Base-by-base conservation (phyloP, 2,888 invertebrate species). In the Melipona beecheii region DNA sequence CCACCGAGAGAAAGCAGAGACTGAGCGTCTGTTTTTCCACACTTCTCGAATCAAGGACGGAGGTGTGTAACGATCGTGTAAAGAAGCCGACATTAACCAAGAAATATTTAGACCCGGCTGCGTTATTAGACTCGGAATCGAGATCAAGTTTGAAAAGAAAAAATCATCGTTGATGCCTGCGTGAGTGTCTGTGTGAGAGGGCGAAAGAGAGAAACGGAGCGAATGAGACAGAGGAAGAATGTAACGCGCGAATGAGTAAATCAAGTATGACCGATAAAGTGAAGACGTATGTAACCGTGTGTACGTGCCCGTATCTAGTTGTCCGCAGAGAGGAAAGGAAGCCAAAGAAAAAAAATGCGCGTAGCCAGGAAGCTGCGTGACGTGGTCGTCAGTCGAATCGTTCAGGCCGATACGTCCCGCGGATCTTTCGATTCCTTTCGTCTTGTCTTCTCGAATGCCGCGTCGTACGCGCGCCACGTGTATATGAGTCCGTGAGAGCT, bases 401-500 rank as follows among this genome's bases (percentile, higher is more conserved):
- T 65, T 60, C 65, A 66, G 65, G 72, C 75, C 78, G 86, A 77
- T 21, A 72, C 71, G 58, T 75, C 75, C 70, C 79, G 79, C 66
- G 82, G 65, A 71, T 75, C 65, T 77, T 72, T 70, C 83, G 78
- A 75, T 78, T 68, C 69, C 72, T 75, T 83, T 84, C 75, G 84
- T 76, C 79, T 72, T 84, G 69, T 75, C 79, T 84, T 72, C 60
- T 74, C 50, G 19, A 74, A 79, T 36, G 60, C 49, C 72, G 75
- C 83, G 83, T 68, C 36, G 21, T 17, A 70, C 9, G 36, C 56
- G 31, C 21, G 52, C 49, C 68, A 9, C 71, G 52, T 70, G 19
- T 73, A 58, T 83, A 77, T 58, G 81, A 88, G 79, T 86, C 79
- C 50, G 71, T 78, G 83, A 83, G 85, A 87, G 81, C n/a, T 71